Conservation (phyloP, 1,140 invertebrate genomes). For the Wiebesia pumilae region DNA sequence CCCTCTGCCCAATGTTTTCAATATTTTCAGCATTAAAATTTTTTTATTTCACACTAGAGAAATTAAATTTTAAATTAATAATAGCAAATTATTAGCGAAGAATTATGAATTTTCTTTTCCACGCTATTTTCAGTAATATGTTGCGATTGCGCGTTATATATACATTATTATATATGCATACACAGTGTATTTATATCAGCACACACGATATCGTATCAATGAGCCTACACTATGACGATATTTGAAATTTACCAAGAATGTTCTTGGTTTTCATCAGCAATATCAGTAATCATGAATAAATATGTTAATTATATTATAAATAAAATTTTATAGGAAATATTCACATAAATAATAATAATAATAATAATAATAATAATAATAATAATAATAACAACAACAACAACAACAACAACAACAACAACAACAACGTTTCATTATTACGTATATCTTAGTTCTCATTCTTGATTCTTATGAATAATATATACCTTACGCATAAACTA, state of each 20-base stretch:
- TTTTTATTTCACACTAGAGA: background rate
- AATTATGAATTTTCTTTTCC: background rate
- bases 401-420: too few relatives aligned
- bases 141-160: background rate
- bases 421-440: too few relatives aligned
- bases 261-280: background rate
- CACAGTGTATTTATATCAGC: background rate
- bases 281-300: background rate
- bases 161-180: background rate
- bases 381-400: too few relatives aligned
- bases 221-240: background rate
- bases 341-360: background rate
- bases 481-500: too few relatives aligned
- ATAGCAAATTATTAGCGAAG: background rate
- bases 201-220: background rate
- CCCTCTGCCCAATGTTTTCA: background rate
- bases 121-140: background rate
- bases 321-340: background rate
- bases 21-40: background rate
- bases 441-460: too few relatives aligned
- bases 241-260: background rate
- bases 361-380: too few relatives aligned
- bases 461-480: too few relatives aligned
- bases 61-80: background rate
- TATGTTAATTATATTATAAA: background rate